Evolutionary conservation across 2,113 vertebrate genomes (phyloP).

Genomic region (Microtus oregoni): DNA sequence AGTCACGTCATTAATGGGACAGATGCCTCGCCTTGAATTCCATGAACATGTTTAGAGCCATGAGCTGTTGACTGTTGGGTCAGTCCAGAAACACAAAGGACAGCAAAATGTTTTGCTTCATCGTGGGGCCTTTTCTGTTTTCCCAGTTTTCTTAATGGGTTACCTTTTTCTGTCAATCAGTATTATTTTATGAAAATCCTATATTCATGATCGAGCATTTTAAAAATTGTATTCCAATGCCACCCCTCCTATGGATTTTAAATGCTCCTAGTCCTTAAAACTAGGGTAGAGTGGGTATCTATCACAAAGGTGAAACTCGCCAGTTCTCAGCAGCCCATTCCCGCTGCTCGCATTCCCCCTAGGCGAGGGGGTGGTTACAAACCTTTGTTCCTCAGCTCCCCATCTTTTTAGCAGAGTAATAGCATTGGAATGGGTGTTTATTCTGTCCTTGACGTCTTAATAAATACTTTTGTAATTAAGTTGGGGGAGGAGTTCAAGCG

Average conservation of each 20-base stretch:
- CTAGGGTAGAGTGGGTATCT: not conserved
- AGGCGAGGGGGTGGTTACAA: not conserved
- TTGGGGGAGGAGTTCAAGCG: not conserved
- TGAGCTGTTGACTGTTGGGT: not conserved
- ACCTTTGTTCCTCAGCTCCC: not conserved
- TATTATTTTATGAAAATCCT: conserved; percentile 17
- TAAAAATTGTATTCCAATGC: not conserved
- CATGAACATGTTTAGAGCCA: not conserved
- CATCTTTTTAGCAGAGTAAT: not conserved
- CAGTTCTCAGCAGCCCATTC: not conserved
- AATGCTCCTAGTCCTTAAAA: conserved; percentile 31
- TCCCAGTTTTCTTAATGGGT: not conserved
- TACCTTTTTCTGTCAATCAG: conserved; percentile 28
- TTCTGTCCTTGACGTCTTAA: not conserved
- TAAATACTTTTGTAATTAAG: not conserved
- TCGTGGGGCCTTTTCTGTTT: not conserved
- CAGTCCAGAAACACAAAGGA: conserved; percentile 42
- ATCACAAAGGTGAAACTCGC: not conserved
- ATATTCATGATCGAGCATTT: conserved; percentile 8
- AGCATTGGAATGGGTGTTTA: not conserved
- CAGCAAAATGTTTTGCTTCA: conserved; percentile 11
- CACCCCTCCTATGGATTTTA: conserved; percentile 9
- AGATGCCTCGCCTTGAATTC: not conserved
- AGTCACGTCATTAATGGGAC: not conserved
- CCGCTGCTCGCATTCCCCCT: not conserved